phyloP scores from a whole-genome alignment of 2,113 vertebrate genomes.

The Chrysemys picta region DNA sequence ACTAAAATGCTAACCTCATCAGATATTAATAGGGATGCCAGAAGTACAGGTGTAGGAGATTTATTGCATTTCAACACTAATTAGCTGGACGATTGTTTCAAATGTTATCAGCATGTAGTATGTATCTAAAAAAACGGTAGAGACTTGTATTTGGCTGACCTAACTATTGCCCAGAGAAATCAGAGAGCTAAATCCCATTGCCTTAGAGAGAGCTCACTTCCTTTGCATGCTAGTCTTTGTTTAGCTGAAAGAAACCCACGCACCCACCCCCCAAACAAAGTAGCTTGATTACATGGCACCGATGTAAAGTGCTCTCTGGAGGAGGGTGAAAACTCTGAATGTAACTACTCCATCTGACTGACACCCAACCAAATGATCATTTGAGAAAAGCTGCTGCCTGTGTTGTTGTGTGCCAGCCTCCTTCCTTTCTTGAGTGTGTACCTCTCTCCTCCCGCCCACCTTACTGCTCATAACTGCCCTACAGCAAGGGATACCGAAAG shows the following conservation, averaged over 20 bases:
- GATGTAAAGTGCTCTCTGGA: background rate
- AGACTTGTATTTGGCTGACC: rapidly evolving
- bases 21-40: background rate
- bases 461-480: background rate
- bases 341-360: too few relatives aligned
- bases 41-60: conserved; percentile 23
- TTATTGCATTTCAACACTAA: background rate
- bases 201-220: background rate
- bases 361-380: too few relatives aligned
- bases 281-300: rapidly evolving
- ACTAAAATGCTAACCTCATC: conserved; percentile 2
- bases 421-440: background rate
- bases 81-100: background rate
- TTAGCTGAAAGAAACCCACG: background rate
- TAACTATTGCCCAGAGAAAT: background rate
- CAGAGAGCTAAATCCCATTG: background rate
- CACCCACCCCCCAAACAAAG: rapidly evolving
- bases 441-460: background rate
- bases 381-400: background rate
- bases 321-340: background rate
- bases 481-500: background rate
- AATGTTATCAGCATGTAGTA: background rate
- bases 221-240: background rate
- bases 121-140: background rate
- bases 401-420: background rate